Base-by-base conservation (phyloP, 2,113 vertebrate genomes). In the Meles meles region DNA sequence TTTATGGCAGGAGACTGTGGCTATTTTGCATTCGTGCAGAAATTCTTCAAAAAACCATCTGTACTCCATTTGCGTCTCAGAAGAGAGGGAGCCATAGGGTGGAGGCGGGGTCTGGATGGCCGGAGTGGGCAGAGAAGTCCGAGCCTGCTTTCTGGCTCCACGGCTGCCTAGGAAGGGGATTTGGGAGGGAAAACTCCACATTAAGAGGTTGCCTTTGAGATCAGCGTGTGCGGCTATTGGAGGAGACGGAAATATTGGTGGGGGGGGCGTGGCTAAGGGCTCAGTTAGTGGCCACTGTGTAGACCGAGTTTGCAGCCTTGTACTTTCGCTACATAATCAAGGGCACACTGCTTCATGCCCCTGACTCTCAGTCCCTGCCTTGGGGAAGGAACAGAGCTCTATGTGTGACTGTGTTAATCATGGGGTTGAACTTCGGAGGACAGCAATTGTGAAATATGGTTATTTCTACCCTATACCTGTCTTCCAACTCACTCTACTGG, bases 31-130 rank as follows among this genome's bases (percentile, higher is more conserved):
- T 95, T 94, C 23, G 3, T 81, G 95, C 52, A 96, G 76, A 98
- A 81, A n/a, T 57, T 49, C 90, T 95, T 94, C 72, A 71, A 47
- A 84, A 92, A 97, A 61, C 76, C 61, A 87, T 97, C 92, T 49
- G 21, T 1, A 81, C 37, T 95, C 49, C 1, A 61, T 94, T 80
- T 98, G 52, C 88, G 39, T 71, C 97, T 90, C 55, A 34, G 80
- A 88, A 92, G 47, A 27, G 27, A 57, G 57, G 4, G 18, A 93
- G 83, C 29, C 25, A 11, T 0, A 0, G 89, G 42, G 29, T 7
- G n/a, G n/a, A 39, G 42, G 13, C 3, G 4, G 23, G 88, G 3
- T 2, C 0, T 31, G 84, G 77, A 71, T n/a, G 63, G 47, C 63
- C 39, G 89, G 82, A 21, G 31, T 1, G 37, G 77, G 39, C 34